phyloP scores from a whole-genome alignment of 2,113 vertebrate genomes.

The Paradisaea rubra region DNA sequence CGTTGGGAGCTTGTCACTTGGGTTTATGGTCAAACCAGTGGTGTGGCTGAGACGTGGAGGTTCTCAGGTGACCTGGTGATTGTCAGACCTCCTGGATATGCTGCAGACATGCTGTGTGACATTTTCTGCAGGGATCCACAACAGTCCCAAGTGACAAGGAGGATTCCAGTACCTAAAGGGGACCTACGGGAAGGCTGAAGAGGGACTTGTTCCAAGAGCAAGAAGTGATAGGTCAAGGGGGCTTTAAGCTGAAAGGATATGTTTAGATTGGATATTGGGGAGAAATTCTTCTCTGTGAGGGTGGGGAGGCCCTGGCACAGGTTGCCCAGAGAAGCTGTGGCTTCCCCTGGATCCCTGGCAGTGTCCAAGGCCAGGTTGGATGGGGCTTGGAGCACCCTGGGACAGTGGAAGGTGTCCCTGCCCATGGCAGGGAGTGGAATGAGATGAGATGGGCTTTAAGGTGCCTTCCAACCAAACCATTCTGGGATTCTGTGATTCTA shows the following conservation, averaged over 20 bases:
- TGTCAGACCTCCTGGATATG: neutral
- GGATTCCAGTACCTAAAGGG: neutral
- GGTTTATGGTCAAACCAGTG: neutral
- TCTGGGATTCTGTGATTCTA: neutral
- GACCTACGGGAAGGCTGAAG: neutral
- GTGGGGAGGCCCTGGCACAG: neutral
- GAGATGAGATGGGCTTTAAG: neutral
- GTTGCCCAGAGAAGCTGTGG: neutral
- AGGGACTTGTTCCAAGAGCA: neutral
- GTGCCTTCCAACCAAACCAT: neutral
- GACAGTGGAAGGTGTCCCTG: neutral
- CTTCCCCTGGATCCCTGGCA: neutral
- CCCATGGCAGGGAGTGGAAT: neutral
- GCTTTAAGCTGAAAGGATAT: neutral
- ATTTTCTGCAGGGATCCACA: neutral
- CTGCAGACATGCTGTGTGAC: neutral
- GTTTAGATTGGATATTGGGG: neutral
- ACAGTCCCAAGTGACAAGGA: neutral
- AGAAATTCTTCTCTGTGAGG: neutral
- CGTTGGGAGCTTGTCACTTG: fast-evolving
- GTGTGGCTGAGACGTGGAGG: fast-evolving
- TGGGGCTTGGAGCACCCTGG: fast-evolving
- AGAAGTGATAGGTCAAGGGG: too few species aligned
- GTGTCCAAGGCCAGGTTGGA: neutral
- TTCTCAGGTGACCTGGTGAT: neutral